Conservation (phyloP, 2,113 vertebrate species). For the Oophaga pumilio region DNA sequence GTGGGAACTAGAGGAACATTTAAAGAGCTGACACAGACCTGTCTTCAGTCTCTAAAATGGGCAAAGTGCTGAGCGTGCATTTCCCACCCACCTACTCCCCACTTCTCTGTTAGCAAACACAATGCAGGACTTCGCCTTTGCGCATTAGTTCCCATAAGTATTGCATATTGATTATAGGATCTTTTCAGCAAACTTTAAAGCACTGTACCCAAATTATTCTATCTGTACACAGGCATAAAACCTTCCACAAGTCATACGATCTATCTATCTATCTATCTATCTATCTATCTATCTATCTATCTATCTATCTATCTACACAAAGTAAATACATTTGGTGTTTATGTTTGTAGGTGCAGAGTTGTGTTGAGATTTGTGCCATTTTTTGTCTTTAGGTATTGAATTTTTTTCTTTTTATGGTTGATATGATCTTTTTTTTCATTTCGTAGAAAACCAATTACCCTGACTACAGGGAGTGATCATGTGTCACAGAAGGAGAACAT, state of each 20-base stretch:
- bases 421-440: neutral
- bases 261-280: no score
- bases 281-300: no score
- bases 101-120: constrained; percentile 2
- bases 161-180: constrained; percentile 1
- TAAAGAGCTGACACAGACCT: constrained; percentile 55
- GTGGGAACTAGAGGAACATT: constrained; percentile 43
- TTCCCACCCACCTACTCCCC: constrained; percentile 16
- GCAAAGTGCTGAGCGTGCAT: constrained; percentile 23
- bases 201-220: neutral
- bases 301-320: no score
- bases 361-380: no score
- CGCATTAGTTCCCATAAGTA: constrained; percentile 36
- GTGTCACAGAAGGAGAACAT: neutral
- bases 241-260: no score
- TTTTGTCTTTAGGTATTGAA: neutral
- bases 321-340: no score
- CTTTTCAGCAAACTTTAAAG: neutral
- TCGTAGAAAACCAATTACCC: neutral
- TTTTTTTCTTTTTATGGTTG: neutral
- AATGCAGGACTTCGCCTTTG: constrained; percentile 25
- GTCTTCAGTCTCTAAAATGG: neutral
- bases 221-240: neutral
- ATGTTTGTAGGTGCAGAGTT: no score
- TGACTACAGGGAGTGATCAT: neutral